Evolutionary conservation across 2,113 vertebrate species (phyloP).

Genomic region (Seriola rivoliana): DNA sequence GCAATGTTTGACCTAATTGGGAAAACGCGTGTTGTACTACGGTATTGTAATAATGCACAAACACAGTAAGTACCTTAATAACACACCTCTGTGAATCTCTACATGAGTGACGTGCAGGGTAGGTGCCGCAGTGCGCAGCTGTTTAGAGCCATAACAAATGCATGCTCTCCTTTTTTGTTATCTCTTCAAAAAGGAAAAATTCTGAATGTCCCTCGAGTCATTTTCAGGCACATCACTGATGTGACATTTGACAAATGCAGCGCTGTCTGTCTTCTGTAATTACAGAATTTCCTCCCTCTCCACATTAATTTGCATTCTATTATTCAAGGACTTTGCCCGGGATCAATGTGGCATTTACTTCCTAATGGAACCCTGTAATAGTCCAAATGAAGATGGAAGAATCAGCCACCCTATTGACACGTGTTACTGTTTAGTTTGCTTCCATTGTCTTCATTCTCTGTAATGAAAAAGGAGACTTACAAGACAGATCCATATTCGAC

Average conservation of each 20-base stretch:
- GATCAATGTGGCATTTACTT: constrained; percentile 66
- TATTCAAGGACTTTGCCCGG: constrained; percentile 52
- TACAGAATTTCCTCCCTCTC: constrained; percentile 47
- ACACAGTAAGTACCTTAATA: background rate
- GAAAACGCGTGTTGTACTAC: background rate
- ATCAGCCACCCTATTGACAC: constrained; percentile 35
- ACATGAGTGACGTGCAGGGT: background rate
- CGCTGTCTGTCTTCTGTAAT: constrained; percentile 43
- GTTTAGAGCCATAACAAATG: background rate
- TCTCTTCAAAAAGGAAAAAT: constrained; percentile 14
- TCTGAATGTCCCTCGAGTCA: constrained; percentile 21
- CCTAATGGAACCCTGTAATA: constrained; percentile 58
- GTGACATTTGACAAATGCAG: constrained; percentile 54
- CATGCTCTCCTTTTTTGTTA: constrained; percentile 17
- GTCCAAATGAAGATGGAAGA: constrained; percentile 65
- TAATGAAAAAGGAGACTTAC: constrained; percentile 42
- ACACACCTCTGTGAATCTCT: background rate
- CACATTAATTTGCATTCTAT: constrained; percentile 58
- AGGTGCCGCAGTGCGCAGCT: background rate
- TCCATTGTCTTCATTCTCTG: constrained; percentile 37
- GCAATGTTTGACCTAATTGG: background rate
- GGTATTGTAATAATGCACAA: background rate
- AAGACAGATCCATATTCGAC: constrained; percentile 30
- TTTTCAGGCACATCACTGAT: constrained; percentile 34
- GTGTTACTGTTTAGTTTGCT: constrained; percentile 22